Base-by-base conservation (phyloP, 35 echinoderm and acorn worm species). In the Eucidaris tribuloides region DNA sequence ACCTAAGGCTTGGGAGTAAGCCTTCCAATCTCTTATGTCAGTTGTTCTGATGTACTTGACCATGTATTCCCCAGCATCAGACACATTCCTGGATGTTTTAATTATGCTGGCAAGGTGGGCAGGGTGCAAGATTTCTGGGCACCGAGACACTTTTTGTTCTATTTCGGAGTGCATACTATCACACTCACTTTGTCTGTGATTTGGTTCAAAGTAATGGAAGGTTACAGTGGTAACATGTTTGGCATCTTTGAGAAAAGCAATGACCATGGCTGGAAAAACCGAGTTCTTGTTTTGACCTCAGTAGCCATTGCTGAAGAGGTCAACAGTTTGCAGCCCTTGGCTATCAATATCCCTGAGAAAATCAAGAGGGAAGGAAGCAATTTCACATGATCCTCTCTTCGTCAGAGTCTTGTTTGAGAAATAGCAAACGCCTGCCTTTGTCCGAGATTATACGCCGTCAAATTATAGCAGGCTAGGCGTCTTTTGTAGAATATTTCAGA, bases 251-350 rank as follows among this genome's bases (percentile, higher is more conserved):
- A 71, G 32, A 20, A 70, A 37, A 24, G 29, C 5, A 7, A 71
- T 31, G 20, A 36, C 65, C 65, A 71, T 71, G 57, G n/a, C n/a
- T n/a, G 89, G 89, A 18, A 86, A 18, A 43, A 91, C 22, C 14
- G 83, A 68, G 44, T 81, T 86, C 45, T 91, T 91, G 29, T 91
- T 91, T 17, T 91, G 89, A 1, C 88, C 88, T 18, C 36, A 48
- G 57, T 76, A 91, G 22, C 82, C 88, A 66, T 91, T 72, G 22
- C 83, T 35, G 42, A 86, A 91, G 23, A 91, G 18, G 11, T 40
- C 55, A n/a, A 91, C 32, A 57, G 80, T 65, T 13, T 62, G 54
- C 7, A 86, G 44, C 11, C 77, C 46, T 70, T 79, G 4, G 42
- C 42, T n/a, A 59, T 91, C 71, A 39, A 13, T 48, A n/a, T 62